Evolutionary conservation across 2,113 vertebrate species (phyloP), one percentile per base, ranked within the genome.

Genomic region (Eulemur macaco): DNA sequence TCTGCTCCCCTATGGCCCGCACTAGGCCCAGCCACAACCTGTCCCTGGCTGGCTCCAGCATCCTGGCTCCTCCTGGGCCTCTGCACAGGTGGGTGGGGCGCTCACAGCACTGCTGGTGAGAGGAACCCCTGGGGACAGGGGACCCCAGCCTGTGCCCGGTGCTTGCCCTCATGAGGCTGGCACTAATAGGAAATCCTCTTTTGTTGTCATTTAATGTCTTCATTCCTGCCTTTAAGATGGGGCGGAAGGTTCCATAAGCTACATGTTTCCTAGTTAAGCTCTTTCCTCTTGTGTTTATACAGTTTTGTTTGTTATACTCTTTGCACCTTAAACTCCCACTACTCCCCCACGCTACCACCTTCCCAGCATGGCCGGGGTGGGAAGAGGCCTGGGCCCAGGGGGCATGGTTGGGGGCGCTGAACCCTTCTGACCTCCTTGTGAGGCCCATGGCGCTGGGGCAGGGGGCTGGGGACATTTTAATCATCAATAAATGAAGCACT

Each of bases 401-500:
- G 71, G 63, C n/a, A 17, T 18, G 17, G 77, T 8, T 34, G 27
- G 64, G 56, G 54, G 66, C 5, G 6, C 27, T 34, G 91, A 97
- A 97, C 96, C 96, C 98, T 97, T 98, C 92, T 96, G 96, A 97
- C 97, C 97, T 71, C 98, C 98, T 81, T 88, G 71, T 74, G 94
- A 92, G 81, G 88, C 93, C 96, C 58, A 2, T 3, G 89, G 95
- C 77, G 0, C 94, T 73, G 94, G 97, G 94, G 92, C 86, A 84
- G 96, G 73, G 93, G 83, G 56, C 93, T 91, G 97, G 97, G 95
- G 96, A 95, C 95, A 97, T 98, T 97, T 98, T 98, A 98, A 98
- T 98, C 98, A 98, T 97, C 97, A 98, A 98, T 98, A 98, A 99
- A 99, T 0, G 56, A 99, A 99, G 98, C 98, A 99, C 99, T 99